These are phyloP conservation scores for Lacanobia wlatinum DNA, from an alignment of 2,888 invertebrate genomes.

Conservation along the genomic window DNA sequence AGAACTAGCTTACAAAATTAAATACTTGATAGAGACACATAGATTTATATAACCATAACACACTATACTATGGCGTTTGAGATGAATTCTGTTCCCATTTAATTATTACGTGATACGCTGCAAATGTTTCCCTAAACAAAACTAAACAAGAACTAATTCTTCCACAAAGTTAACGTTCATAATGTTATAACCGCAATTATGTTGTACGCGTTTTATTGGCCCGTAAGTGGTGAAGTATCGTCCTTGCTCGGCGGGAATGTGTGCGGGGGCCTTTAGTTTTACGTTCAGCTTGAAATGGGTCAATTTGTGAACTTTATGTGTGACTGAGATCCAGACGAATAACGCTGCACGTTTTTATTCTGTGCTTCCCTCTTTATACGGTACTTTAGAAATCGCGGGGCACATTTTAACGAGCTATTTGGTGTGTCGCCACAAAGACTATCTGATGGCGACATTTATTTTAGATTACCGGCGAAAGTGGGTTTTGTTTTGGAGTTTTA, in stretches of 20 bases:
- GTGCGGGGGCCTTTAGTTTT: slow-evolving; percentile 70
- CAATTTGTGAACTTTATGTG: slow-evolving; percentile 71
- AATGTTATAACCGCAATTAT: slow-evolving; percentile 64
- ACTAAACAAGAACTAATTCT: slow-evolving; percentile 41
- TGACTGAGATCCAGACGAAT: slow-evolving; percentile 70
- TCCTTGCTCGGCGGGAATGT: slow-evolving; percentile 66
- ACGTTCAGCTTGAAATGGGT: slow-evolving; percentile 69
- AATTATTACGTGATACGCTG: background rate
- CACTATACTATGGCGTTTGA: no score
- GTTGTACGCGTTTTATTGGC: slow-evolving; percentile 68
- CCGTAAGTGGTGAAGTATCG: slow-evolving; percentile 69
- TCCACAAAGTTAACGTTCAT: slow-evolving; percentile 59
- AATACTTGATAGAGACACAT: no score
- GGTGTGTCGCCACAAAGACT: slow-evolving; percentile 45
- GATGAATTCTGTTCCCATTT: background rate
- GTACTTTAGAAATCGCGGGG: slow-evolving; percentile 57
- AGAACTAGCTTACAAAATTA: no score
- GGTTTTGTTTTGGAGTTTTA: slow-evolving; percentile 35
- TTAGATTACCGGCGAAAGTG: slow-evolving; percentile 33
- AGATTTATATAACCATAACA: no score
- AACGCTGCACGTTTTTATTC: slow-evolving; percentile 69
- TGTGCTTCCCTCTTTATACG: slow-evolving; percentile 60
- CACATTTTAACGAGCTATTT: slow-evolving; percentile 57
- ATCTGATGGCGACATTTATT: slow-evolving; percentile 43
- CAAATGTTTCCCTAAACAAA: slow-evolving; percentile 27